Conservation (phyloP, 1,140 invertebrate genomes). For the Xylocopa sonorina region DNA sequence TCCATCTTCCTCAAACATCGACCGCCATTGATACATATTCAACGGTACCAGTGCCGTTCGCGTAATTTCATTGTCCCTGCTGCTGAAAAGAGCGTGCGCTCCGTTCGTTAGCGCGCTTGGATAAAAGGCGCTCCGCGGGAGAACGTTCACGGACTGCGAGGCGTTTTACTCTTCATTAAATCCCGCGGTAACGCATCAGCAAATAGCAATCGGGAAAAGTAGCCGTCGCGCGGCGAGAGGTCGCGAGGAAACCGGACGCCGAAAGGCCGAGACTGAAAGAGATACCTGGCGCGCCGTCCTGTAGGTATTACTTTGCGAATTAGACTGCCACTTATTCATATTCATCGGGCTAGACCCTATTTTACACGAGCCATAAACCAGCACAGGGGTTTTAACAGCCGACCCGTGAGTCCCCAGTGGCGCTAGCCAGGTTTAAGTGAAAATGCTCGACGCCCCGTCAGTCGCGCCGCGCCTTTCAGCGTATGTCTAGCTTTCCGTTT, state of each 20-base stretch:
- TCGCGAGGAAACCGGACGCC: background rate
- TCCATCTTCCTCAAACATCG: background rate
- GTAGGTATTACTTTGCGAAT: conserved; percentile 13
- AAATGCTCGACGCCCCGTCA: conserved; percentile 51
- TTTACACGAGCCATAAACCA: conserved; percentile 56
- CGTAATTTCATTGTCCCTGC: background rate
- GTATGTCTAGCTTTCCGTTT: background rate
- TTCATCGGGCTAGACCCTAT: conserved; percentile 45
- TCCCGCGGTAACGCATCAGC: conserved; percentile 49
- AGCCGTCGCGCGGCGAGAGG: conserved; percentile 16
- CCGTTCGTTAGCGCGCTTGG: too few relatives aligned
- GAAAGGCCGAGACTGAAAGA: background rate
- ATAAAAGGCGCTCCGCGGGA: conserved; percentile 3
- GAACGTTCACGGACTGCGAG: background rate
- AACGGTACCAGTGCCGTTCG: too few relatives aligned
- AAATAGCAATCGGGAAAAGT: conserved; percentile 58
- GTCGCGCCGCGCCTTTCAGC: background rate
- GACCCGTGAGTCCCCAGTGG: background rate
- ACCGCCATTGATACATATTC: too few relatives aligned
- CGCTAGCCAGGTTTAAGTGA: conserved; percentile 35
- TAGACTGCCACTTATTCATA: conserved; percentile 60
- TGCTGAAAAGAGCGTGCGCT: background rate
- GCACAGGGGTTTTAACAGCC: conserved; percentile 28
- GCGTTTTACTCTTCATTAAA: conserved; percentile 52
- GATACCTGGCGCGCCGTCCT: background rate